Conservation (phyloP, 2,113 vertebrate genomes). For the Microcebus ravelobensis region DNA sequence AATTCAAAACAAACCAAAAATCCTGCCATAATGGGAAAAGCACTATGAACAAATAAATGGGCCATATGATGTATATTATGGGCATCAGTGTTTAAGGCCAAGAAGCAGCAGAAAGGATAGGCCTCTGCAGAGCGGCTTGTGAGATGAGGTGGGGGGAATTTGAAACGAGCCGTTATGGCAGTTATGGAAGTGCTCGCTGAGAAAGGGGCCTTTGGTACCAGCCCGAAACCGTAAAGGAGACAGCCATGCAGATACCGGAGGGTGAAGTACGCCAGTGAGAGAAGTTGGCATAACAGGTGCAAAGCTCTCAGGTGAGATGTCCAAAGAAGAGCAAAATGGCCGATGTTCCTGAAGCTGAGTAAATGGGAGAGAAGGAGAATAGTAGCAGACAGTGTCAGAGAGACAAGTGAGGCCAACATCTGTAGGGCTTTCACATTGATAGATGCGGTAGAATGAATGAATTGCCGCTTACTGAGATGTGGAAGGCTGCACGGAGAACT, state of each 20-base stretch:
- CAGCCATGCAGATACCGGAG: not conserved
- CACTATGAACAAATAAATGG: not conserved
- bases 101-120: not conserved
- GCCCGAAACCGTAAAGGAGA: not conserved
- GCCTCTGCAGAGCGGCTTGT: not conserved
- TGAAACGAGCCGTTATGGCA: not conserved
- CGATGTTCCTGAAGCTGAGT: not conserved
- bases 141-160: not conserved
- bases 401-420: not conserved
- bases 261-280: not conserved
- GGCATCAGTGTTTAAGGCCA: not conserved
- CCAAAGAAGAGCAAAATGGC: not conserved
- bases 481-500: not conserved
- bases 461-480: not conserved
- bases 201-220: not conserved
- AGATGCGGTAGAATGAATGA: not conserved
- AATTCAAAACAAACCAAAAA: slow-evolving; percentile 1
- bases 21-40: not conserved
- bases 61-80: not conserved
- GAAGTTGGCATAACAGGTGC: not conserved
- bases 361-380: not conserved
- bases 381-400: not conserved
- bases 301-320: not conserved
- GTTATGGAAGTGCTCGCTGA: not conserved
- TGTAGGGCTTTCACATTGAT: not conserved